Percentiles rank a stretch among this genome's conserved stretches.
phyloP scores from a whole-genome alignment of 2,888 invertebrate species.

The Marasmarcha lunaedactyla region DNA sequence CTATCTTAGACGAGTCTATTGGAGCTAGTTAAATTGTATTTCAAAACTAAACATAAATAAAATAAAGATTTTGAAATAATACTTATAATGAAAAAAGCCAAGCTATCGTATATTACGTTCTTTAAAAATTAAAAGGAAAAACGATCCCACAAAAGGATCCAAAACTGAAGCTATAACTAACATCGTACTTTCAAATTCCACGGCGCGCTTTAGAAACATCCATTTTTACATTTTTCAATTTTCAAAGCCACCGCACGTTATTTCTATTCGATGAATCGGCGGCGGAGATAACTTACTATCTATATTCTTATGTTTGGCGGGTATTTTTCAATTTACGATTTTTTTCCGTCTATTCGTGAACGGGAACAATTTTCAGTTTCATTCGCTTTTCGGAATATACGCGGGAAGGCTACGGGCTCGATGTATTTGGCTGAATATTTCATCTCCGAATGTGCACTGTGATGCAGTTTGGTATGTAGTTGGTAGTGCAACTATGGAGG shows the following conservation, averaged over 20 bases:
- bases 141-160: too few relatives aligned
- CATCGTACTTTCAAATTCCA: too few relatives aligned
- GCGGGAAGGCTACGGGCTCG: conserved; percentile 23
- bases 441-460: conserved; percentile 34
- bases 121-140: too few relatives aligned
- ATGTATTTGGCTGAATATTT: conserved; percentile 50
- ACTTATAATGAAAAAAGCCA: too few relatives aligned
- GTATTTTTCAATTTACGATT: conserved; percentile 17
- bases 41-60: too few relatives aligned
- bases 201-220: too few relatives aligned
- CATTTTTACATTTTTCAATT: too few relatives aligned
- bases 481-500: conserved; percentile 8
- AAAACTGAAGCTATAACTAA: too few relatives aligned
- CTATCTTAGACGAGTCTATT: too few relatives aligned
- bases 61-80: too few relatives aligned
- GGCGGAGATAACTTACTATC: not conserved
- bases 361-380: conserved; percentile 37
- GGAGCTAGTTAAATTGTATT: too few relatives aligned
- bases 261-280: not conserved
- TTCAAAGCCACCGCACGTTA: not conserved
- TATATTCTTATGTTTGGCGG: not conserved
- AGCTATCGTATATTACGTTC: too few relatives aligned
- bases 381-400: conserved; percentile 28
- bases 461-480: conserved; percentile 24
- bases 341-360: conserved; percentile 17